Percentiles rank a stretch among this genome's conserved stretches.
Evolutionary conservation across 2,797 vertebrate species (phyloP).

Genomic region (Gymnocypris eckloni): DNA sequence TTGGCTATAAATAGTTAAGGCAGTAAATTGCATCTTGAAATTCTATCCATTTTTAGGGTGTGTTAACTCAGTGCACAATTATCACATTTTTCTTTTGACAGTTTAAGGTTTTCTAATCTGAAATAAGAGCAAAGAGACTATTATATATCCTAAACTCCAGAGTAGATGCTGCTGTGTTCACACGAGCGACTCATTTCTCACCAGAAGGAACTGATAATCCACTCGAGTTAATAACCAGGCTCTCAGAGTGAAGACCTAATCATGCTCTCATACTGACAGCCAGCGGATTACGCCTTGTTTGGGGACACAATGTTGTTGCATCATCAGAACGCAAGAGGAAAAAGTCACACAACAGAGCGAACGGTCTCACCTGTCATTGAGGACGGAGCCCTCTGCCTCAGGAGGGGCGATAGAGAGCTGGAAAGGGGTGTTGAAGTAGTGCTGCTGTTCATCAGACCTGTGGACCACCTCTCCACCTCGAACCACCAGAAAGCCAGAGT

Average conservation of each 20-base stretch:
- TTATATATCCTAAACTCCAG: neutral
- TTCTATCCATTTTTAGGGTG: neutral
- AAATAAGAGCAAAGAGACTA: neutral
- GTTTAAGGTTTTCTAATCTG: neutral
- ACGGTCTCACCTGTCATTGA: conserved; percentile 91
- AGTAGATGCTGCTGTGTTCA: neutral
- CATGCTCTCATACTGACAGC: conserved; percentile 20
- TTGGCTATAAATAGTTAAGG: neutral
- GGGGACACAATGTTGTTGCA: neutral
- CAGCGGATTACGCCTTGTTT: conserved; percentile 29
- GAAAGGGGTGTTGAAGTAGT: conserved; percentile 99
- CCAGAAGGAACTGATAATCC: conserved; percentile 25
- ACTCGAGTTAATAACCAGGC: conserved; percentile 23
- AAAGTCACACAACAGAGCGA: neutral
- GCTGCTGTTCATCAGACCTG: conserved; percentile 97
- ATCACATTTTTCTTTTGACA: neutral
- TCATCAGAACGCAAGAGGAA: neutral
- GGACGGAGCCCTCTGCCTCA: conserved; percentile 90
- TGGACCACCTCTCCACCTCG: conserved; percentile 96
- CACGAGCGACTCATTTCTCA: conserved; percentile 12
- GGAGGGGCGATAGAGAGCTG: conserved; percentile 96
- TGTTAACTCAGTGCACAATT: neutral
- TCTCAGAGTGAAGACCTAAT: conserved; percentile 39
- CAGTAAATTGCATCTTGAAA: neutral
- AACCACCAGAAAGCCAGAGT: conserved; percentile 96